phyloP scores from a whole-genome alignment of 2,113 vertebrate genomes.

The Octodon degus region DNA sequence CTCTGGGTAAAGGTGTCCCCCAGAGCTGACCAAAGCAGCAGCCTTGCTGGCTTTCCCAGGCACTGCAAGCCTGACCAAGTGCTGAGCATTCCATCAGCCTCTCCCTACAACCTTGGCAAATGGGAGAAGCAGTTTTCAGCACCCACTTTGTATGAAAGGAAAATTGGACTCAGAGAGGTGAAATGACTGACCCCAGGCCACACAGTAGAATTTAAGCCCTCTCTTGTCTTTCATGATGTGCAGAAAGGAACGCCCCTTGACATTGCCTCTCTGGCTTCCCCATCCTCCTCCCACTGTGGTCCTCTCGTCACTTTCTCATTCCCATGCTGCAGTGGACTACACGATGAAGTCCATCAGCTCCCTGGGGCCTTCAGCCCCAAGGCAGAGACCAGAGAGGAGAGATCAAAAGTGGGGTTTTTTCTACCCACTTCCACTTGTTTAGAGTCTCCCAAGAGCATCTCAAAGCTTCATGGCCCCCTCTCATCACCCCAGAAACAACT shows the following conservation, averaged over 20 bases:
- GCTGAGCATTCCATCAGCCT: not conserved
- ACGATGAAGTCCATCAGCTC: not conserved
- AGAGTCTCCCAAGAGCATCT: not conserved
- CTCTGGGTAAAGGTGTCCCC: rapidly evolving
- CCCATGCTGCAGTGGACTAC: rapidly evolving
- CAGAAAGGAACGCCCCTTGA: not conserved
- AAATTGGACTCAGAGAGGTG: not conserved
- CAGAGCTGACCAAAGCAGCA: not conserved
- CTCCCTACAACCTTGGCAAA: not conserved
- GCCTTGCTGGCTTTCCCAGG: not conserved
- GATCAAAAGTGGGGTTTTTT: not conserved
- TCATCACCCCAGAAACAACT: not conserved
- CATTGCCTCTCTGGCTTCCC: not conserved
- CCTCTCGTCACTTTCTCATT: not conserved
- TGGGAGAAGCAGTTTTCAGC: not conserved
- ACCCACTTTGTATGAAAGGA: not conserved
- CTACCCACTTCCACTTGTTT: not conserved
- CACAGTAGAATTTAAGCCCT: not conserved
- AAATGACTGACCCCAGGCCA: not conserved
- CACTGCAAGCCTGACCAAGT: not conserved
- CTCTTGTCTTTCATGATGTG: not conserved
- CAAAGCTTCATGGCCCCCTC: not conserved
- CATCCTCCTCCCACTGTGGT: not conserved
- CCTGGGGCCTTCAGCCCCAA: not conserved
- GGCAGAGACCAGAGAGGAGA: not conserved